Evolutionary conservation across 2,888 invertebrate genomes (phyloP).

Genomic region (Saturnia pavonia): DNA sequence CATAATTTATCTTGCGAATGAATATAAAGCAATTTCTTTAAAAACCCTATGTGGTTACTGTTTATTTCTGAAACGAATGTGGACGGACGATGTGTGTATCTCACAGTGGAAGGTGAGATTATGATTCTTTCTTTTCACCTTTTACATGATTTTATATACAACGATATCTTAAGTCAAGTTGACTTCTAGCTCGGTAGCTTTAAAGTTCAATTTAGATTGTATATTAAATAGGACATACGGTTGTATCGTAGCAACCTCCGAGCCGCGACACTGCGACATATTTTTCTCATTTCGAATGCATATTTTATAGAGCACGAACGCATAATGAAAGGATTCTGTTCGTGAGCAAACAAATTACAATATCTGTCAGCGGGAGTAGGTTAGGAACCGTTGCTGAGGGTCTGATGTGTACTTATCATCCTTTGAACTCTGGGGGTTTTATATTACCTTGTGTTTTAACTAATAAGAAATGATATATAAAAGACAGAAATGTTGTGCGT

Average conservation of each 20-base stretch:
- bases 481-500: too few species aligned
- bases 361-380: constrained; percentile 41
- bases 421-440: neutral
- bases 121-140: constrained; percentile 51
- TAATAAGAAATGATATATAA: too few species aligned
- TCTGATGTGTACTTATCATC: constrained; percentile 2
- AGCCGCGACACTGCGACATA: constrained; percentile 69
- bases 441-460: constrained; percentile 4
- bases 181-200: constrained; percentile 25
- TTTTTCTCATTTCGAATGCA: constrained; percentile 80
- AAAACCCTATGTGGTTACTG: constrained; percentile 50
- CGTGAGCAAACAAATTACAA: constrained; percentile 69
- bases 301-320: constrained; percentile 75
- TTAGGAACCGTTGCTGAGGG: constrained; percentile 6
- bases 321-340: constrained; percentile 73
- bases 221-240: constrained; percentile 25
- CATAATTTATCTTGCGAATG: constrained; percentile 7
- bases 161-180: constrained; percentile 27
- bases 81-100: constrained; percentile 67
- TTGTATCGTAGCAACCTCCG: constrained; percentile 29
- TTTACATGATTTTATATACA: neutral
- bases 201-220: constrained; percentile 36
- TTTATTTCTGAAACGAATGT: constrained; percentile 74
- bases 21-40: constrained; percentile 25
- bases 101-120: constrained; percentile 66